These are phyloP conservation scores for Hozukius guyotensis DNA, from an alignment of 2,797 vertebrate species.

Conservation along the genomic window DNA sequence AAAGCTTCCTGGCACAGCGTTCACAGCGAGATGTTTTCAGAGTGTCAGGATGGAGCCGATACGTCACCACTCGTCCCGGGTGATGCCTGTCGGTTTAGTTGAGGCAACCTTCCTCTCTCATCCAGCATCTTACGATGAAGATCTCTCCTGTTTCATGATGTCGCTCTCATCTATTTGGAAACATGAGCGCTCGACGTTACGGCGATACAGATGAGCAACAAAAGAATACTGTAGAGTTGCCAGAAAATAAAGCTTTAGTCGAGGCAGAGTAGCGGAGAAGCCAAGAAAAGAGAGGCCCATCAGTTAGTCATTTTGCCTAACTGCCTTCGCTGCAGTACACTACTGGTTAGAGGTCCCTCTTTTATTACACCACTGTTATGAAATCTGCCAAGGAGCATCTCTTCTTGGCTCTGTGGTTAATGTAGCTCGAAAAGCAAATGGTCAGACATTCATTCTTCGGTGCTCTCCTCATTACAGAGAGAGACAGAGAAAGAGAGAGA, in stretches of 20 bases:
- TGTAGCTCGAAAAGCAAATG: conserved; percentile 82
- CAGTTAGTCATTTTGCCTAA: conserved; percentile 60
- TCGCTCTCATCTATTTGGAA: conserved; percentile 9
- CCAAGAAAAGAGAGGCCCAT: conserved; percentile 27
- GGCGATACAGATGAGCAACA: conserved; percentile 11
- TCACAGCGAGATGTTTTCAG: conserved; percentile 31
- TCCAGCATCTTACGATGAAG: neutral
- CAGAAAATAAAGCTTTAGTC: conserved; percentile 31
- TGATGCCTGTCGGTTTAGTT: conserved; percentile 32
- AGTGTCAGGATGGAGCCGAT: conserved; percentile 34
- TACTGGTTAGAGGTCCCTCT: conserved; percentile 62
- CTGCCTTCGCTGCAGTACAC: conserved; percentile 56
- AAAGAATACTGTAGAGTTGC: conserved; percentile 6
- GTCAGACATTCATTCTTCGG: conserved; percentile 74
- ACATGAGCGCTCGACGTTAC: neutral
- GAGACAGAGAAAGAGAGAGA: neutral
- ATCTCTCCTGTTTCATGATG: conserved; percentile 8
- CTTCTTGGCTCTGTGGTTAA: conserved; percentile 75
- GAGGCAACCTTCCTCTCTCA: conserved; percentile 14
- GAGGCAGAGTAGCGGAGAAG: conserved; percentile 6
- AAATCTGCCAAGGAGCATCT: conserved; percentile 76
- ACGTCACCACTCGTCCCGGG: conserved; percentile 21
- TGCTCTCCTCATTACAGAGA: conserved; percentile 72
- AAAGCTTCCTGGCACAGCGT: conserved; percentile 50
- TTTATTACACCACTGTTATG: conserved; percentile 75